Conservation (phyloP, 2,797 vertebrate species). For the Todus mexicanus region DNA sequence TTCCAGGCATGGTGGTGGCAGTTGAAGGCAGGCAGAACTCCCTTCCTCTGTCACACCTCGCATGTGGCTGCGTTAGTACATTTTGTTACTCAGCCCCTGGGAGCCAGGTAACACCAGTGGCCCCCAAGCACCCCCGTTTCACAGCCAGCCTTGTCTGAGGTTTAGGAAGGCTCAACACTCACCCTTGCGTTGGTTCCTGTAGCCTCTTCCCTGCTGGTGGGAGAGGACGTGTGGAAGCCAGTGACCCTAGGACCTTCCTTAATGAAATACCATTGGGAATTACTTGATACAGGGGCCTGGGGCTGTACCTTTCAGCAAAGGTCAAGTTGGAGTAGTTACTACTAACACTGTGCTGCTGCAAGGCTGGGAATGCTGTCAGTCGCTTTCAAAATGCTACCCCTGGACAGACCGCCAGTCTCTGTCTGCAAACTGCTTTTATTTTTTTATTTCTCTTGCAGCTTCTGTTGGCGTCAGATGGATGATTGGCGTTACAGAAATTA, state of each 20-base stretch:
- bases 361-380: neutral
- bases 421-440: neutral
- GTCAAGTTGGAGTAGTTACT: neutral
- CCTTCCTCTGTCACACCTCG: neutral
- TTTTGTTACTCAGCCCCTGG: neutral
- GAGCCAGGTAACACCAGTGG: neutral
- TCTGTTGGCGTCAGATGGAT: conserved; percentile 91
- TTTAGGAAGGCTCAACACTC: neutral
- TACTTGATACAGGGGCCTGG: neutral
- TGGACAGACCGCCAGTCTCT: neutral
- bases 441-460: conserved; percentile 68
- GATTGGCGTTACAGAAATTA: conserved; percentile 94
- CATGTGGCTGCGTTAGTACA: accelerated
- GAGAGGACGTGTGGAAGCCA: neutral
- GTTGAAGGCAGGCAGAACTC: neutral
- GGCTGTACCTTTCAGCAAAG: neutral
- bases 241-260: neutral
- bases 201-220: neutral
- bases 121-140: neutral
- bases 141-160: neutral
- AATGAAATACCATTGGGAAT: neutral
- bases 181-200: neutral
- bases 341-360: neutral
- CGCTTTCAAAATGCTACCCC: neutral
- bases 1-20: accelerated